Evolutionary conservation across 1,140 invertebrate genomes (phyloP).

Genomic region (Pogonognathellus flavescens): DNA sequence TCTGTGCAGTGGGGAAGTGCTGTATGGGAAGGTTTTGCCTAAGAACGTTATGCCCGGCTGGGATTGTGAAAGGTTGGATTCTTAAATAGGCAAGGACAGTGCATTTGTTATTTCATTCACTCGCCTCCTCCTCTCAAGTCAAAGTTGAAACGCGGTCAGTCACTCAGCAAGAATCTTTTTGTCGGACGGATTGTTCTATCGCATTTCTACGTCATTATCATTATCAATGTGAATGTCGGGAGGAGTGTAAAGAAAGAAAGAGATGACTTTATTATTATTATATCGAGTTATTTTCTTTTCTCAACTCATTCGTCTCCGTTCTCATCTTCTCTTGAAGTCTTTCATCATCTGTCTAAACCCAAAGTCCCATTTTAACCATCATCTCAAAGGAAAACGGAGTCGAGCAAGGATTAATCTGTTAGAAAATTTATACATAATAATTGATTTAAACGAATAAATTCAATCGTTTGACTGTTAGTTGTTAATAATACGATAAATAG

Average conservation of each 20-base stretch:
- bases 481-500: too few relatives aligned
- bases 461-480: too few relatives aligned
- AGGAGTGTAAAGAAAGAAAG: not conserved
- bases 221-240: conserved; percentile 8
- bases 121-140: not conserved
- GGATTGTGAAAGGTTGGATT: not conserved
- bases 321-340: not conserved
- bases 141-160: conserved; percentile 15
- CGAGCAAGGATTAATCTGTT: too few relatives aligned
- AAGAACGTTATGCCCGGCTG: not conserved
- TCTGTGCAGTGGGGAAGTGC: too few relatives aligned
- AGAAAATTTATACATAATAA: too few relatives aligned
- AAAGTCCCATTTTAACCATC: too few relatives aligned
- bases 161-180: conserved; percentile 23
- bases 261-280: conserved; percentile 37
- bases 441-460: too few relatives aligned
- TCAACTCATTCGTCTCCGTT: conserved; percentile 34
- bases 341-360: conserved; percentile 1
- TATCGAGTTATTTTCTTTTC: not conserved
- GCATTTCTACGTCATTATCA: not conserved
- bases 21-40: too few relatives aligned
- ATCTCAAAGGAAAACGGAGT: too few relatives aligned
- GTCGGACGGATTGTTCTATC: conserved; percentile 1
- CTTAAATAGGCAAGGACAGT: conserved; percentile 19
- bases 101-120: conserved; percentile 14